Evolutionary conservation across 2,797 vertebrate genomes (phyloP).

Genomic region (Cheirogaleus major): DNA sequence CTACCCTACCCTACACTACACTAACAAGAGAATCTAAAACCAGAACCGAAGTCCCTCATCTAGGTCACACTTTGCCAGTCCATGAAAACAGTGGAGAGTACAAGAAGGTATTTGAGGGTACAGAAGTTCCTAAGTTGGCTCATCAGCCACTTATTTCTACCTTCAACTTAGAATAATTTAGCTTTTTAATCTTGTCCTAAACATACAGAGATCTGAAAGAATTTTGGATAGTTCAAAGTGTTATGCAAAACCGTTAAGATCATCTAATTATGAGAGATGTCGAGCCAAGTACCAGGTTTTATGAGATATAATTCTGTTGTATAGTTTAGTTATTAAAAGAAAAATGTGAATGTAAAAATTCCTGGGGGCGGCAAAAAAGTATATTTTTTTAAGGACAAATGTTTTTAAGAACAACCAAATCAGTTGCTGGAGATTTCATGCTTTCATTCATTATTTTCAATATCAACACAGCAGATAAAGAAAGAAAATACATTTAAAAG

Average conservation of each 20-base stretch:
- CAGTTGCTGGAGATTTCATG: background rate
- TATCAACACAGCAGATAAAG: background rate
- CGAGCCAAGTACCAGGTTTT: conserved; percentile 12
- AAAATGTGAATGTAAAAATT: conserved; percentile 38
- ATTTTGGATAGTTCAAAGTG: conserved; percentile 42
- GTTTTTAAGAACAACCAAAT: conserved; percentile 25
- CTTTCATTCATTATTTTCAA: conserved; percentile 7
- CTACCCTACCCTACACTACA: no score
- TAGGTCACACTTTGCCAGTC: background rate
- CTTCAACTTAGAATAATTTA: background rate
- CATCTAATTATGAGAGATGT: conserved; percentile 14
- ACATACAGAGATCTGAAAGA: conserved; percentile 1
- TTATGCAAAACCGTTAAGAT: conserved; percentile 32
- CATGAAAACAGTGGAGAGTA: background rate
- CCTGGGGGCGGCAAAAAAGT: background rate
- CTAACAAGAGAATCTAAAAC: background rate
- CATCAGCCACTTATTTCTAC: background rate
- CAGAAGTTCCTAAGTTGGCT: background rate
- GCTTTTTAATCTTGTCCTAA: conserved; percentile 43
- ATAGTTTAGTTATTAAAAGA: conserved; percentile 26
- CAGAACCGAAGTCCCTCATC: background rate
- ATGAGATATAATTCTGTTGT: conserved; percentile 6
- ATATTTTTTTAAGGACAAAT: background rate
- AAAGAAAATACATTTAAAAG: background rate
- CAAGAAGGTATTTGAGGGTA: background rate